phyloP scores from a whole-genome alignment of 2,797 vertebrate genomes.

The Danio tinwini region DNA sequence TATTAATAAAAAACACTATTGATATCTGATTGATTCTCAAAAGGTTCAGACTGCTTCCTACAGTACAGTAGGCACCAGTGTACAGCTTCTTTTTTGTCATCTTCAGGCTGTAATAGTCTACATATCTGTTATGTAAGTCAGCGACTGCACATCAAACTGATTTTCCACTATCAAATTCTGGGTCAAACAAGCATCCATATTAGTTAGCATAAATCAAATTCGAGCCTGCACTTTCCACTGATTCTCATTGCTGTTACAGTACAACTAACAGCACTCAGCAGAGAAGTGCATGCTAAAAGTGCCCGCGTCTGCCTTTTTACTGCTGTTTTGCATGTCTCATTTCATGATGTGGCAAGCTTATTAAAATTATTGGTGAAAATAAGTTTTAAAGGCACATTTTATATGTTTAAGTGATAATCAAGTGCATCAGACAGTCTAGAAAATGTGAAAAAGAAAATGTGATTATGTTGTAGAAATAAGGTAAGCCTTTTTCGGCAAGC shows the following conservation, averaged over 20 bases:
- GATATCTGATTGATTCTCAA: no score
- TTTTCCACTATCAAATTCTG: conserved; percentile 17
- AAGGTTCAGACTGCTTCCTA: no score
- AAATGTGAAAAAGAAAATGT: no score
- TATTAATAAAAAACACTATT: no score
- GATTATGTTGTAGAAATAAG: no score
- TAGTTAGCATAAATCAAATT: conserved; percentile 23
- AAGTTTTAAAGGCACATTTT: background rate
- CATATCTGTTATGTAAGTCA: conserved; percentile 3
- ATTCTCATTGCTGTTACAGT: conserved; percentile 22
- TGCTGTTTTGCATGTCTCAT: conserved; percentile 29
- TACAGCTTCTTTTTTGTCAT: background rate
- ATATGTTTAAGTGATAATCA: no score
- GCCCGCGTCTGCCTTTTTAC: conserved; percentile 3
- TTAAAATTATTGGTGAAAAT: conserved; percentile 1
- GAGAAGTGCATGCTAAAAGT: conserved; percentile 35
- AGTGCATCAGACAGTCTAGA: no score
- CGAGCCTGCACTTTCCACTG: conserved; percentile 24
- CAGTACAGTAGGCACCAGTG: background rate
- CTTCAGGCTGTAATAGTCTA: background rate
- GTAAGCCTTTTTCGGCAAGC: no score
- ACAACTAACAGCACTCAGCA: conserved; percentile 40
- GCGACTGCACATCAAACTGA: background rate
- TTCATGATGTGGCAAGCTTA: background rate
- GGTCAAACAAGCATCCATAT: background rate